Conservation (phyloP, 2,888 invertebrate species). For the Incurvaria masculella region DNA sequence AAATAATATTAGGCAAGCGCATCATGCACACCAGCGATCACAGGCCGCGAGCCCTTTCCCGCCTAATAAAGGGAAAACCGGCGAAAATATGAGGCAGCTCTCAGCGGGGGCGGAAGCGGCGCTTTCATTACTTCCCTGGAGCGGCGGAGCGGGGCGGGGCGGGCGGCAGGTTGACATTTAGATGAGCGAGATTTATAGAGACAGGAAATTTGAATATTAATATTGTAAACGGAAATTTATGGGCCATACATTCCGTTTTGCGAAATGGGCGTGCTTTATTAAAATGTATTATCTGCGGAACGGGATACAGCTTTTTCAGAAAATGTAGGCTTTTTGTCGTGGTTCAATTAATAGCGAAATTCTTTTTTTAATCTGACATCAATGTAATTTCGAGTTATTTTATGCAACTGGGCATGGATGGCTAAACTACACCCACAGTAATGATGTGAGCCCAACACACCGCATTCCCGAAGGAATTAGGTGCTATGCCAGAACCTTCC, state of each 20-base stretch:
- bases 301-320: too few species aligned
- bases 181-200: slow-evolving; percentile 24
- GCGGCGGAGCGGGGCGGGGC: slow-evolving; percentile 11
- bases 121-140: neutral
- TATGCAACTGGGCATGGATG: too few species aligned
- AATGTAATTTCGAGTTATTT: too few species aligned
- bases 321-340: too few species aligned
- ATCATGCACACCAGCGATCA: slow-evolving; percentile 44
- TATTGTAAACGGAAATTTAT: slow-evolving; percentile 4
- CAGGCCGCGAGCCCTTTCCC: slow-evolving; percentile 21
- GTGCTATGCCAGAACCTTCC: too few species aligned
- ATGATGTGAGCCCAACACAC: too few species aligned
- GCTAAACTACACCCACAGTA: too few species aligned
- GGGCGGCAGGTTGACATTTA: slow-evolving; percentile 27
- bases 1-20: slow-evolving; percentile 46
- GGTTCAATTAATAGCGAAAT: too few species aligned
- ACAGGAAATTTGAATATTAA: slow-evolving; percentile 23
- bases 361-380: too few species aligned
- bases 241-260: neutral
- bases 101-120: neutral
- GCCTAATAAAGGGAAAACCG: neutral
- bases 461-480: too few species aligned
- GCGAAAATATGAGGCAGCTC: neutral
- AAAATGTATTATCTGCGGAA: too few species aligned
- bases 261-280: neutral